Base-by-base conservation (phyloP, 2,113 vertebrate species). In the Aepyceros melampus region DNA sequence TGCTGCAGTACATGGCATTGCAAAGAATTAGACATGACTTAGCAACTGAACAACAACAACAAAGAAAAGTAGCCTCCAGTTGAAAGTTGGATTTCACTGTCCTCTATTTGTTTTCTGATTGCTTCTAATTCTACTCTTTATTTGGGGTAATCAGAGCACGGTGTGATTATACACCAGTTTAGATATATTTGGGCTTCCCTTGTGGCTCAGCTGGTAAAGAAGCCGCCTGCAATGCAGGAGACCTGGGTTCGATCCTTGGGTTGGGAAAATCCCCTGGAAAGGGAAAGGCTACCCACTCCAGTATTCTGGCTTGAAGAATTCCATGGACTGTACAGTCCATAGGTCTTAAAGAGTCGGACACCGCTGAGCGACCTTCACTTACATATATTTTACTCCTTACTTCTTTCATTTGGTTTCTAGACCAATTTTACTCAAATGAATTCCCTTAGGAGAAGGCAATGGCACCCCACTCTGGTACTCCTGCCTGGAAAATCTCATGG, bases 281-380 rank as follows among this genome's bases (percentile, higher is more conserved):
- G 67, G 5, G 67, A 74, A 40, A 74, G 36, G 10, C 67, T 74
- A 40, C 19, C n/a, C 19, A 23, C 36, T 74, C 19, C 67, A 74
- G 67, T 25, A 74, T 40, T 40, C 10, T 71, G 67, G 67, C 2
- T 19, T 71, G n/a, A 21, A 71, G 67, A 71, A 71, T 71, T 71
- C n/a, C 67, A 71, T 71, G 67, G 19, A 36, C 9, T 71, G n/a
- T 36, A 6, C 1, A 40, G n/a, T 40, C 19, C 67, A 12, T 23
- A 36, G n/a, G 67, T 71, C 67, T 71, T n/a, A 40, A 71, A 71
- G 67, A 3, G n/a, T 40, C 0, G 0, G n/a, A 71, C 19, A 71
- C 0, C 2, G 40, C 19, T 40, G 67, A 40, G 19, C 0, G 0
- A 40, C 2, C 5, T 71, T 12, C n/a, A 23, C 67, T 87, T 62